Evolutionary conservation across 1,140 invertebrate species (phyloP).

Genomic region (Drosophila arawakana): DNA sequence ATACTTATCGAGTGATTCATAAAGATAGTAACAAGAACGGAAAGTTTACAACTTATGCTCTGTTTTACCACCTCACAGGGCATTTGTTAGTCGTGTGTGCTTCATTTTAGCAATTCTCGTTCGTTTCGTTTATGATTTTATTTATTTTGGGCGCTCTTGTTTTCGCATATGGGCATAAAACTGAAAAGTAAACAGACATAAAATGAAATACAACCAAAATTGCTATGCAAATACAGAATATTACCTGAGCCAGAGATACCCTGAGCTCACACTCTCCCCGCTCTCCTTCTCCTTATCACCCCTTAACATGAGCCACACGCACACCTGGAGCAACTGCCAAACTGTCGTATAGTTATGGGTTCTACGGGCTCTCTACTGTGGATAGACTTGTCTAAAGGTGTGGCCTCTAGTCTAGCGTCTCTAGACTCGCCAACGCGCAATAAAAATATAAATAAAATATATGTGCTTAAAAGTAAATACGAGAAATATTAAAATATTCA

Average conservation of each 20-base stretch:
- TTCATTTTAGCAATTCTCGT: neutral
- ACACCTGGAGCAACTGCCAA: slow-evolving; percentile 37
- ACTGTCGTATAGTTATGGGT: slow-evolving; percentile 32
- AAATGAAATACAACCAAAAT: slow-evolving; percentile 66
- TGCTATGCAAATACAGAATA: slow-evolving; percentile 79
- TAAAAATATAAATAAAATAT: slow-evolving; percentile 46
- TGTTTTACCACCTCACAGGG: neutral
- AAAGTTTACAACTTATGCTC: too few species aligned
- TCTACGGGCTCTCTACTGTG: neutral
- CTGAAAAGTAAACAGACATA: slow-evolving; percentile 78
- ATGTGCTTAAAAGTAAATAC: neutral
- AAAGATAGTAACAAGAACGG: too few species aligned
- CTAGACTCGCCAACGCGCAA: slow-evolving; percentile 61
- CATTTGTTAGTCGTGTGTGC: neutral
- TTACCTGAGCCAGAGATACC: slow-evolving; percentile 34
- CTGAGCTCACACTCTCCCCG: neutral
- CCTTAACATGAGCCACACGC: slow-evolving; percentile 19
- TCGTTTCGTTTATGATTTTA: slow-evolving; percentile 63
- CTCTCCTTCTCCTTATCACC: neutral
- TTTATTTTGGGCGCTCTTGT: slow-evolving; percentile 72
- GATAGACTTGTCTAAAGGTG: slow-evolving; percentile 23
- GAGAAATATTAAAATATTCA: slow-evolving; percentile 52
- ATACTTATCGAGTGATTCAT: neutral
- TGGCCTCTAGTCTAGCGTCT: slow-evolving; percentile 39
- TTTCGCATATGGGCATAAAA: slow-evolving; percentile 79